These are phyloP conservation scores for Hoplias malabaricus DNA, from an alignment of 2,113 vertebrate genomes.

Conservation along the genomic window DNA sequence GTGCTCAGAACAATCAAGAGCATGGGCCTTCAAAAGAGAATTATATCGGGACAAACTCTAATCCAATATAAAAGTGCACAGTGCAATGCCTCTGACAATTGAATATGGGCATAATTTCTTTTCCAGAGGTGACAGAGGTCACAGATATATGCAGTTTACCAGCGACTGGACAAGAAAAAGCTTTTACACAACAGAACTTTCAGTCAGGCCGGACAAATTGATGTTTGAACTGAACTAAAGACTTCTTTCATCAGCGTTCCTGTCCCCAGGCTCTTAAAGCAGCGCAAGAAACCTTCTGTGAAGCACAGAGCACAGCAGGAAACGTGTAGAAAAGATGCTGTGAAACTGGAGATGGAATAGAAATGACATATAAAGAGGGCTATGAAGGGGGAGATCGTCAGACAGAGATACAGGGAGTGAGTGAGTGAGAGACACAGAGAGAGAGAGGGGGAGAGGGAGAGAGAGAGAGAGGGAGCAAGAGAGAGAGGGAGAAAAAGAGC, in stretches of 20 bases:
- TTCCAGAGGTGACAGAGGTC: neutral
- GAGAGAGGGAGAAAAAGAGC: neutral
- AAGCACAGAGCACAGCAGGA: neutral
- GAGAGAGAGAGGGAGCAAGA: neutral
- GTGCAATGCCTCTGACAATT: too few species aligned
- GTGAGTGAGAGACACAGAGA: neutral
- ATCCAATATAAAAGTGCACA: neutral
- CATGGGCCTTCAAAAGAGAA: neutral
- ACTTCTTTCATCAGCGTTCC: neutral
- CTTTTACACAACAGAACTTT: neutral
- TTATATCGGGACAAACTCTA: neutral
- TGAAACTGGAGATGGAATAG: neutral
- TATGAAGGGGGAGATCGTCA: neutral
- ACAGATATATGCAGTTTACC: neutral
- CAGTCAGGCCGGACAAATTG: neutral
- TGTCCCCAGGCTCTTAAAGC: neutral
- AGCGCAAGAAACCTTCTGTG: neutral
- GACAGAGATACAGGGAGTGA: too few species aligned
- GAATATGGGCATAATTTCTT: neutral
- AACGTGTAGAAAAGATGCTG: neutral
- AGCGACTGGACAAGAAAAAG: neutral
- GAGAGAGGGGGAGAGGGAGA: neutral
- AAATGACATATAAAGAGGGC: neutral
- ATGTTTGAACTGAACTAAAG: neutral
- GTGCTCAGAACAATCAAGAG: too few species aligned